Percentiles rank a stretch among this genome's conserved stretches.
These are phyloP conservation scores for Cenopis cana DNA, from an alignment of 2,888 invertebrate species.

Conservation along the genomic window DNA sequence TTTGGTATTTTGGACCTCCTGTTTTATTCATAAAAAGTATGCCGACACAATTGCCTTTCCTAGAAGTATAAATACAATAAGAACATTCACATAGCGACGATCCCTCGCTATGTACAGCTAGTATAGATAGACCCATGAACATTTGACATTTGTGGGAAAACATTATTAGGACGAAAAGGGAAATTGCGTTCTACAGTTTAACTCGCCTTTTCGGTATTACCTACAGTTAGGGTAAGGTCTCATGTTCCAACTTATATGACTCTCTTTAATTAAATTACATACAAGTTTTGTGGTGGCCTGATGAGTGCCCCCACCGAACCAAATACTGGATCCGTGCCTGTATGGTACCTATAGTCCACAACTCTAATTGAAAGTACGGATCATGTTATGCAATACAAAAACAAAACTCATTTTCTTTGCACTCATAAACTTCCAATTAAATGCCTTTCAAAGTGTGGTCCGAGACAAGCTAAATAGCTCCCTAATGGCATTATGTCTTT, in stretches of 20 bases:
- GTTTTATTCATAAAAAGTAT: not conserved
- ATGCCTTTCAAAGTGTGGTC: conserved; percentile 11
- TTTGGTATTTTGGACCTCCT: conserved; percentile 9
- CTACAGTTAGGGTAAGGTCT: no score
- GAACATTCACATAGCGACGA: not conserved
- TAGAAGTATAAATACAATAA: not conserved
- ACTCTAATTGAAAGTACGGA: conserved; percentile 7
- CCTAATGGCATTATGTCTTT: not conserved
- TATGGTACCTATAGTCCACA: no score
- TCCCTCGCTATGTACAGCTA: not conserved
- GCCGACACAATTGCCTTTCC: not conserved
- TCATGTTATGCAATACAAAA: conserved; percentile 5
- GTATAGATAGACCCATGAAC: not conserved
- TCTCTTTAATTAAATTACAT: no score
- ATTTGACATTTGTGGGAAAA: not conserved
- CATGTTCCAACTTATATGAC: no score
- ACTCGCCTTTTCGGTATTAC: not conserved
- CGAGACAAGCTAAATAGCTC: not conserved
- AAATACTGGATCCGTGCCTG: no score
- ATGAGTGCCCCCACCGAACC: no score
- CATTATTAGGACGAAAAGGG: not conserved
- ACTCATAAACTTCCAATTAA: conserved; percentile 28
- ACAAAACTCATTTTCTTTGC: conserved; percentile 26
- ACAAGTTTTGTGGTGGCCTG: no score
- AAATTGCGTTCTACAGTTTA: not conserved